Evolutionary conservation across 2,888 invertebrate genomes (phyloP).

Genomic region (Stenodera caucasica): DNA sequence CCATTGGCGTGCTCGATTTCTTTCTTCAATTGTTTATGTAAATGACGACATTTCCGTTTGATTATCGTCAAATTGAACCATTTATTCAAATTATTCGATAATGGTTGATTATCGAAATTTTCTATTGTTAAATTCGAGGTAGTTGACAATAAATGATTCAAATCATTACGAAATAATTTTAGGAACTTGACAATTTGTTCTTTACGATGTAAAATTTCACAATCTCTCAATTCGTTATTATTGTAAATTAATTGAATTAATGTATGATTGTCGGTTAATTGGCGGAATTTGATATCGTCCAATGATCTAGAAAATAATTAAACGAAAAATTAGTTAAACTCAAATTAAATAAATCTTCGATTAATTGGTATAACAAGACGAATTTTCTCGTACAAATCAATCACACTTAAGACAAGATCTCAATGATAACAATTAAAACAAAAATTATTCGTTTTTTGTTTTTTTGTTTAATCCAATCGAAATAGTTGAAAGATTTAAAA

Average conservation of each 20-base stretch:
- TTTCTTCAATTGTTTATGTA: conserved; percentile 50
- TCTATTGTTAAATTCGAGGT: conserved; percentile 61
- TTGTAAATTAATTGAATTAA: conserved; percentile 71
- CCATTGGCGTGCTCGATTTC: conserved; percentile 10
- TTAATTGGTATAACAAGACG: not conserved
- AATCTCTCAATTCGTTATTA: conserved; percentile 65
- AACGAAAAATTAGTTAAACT: no score
- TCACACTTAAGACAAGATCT: not conserved
- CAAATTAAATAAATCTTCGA: not conserved
- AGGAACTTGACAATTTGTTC: conserved; percentile 62
- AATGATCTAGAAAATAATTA: conserved; percentile 51
- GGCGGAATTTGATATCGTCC: conserved; percentile 65
- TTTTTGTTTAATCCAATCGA: no score
- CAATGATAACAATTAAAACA: not conserved
- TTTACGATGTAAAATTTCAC: conserved; percentile 66
- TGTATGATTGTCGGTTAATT: conserved; percentile 69
- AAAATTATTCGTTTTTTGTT: not conserved
- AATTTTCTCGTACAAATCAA: no score
- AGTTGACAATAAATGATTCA: conserved; percentile 51
- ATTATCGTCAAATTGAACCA: conserved; percentile 65
- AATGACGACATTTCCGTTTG: conserved; percentile 60
- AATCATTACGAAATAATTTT: conserved; percentile 61
- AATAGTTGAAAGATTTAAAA: not conserved
- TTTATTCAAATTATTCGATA: conserved; percentile 58
- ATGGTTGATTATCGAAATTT: conserved; percentile 56